Conservation (phyloP, 2,888 invertebrate species). For the Myopa testacea region DNA sequence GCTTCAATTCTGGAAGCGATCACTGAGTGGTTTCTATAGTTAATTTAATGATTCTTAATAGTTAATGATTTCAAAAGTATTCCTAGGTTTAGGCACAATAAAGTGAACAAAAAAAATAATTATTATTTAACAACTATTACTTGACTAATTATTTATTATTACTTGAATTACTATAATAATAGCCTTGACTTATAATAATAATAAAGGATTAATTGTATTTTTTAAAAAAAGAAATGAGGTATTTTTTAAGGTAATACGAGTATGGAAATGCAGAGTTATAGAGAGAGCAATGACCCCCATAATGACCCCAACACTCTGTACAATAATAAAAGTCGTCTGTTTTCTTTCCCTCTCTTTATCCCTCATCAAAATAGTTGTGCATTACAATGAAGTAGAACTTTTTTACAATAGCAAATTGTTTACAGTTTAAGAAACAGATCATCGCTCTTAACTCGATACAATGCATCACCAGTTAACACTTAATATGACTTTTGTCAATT, state of each 20-base stretch:
- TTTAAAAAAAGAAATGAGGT: too few species aligned
- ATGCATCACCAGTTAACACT: neutral
- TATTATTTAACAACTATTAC: neutral
- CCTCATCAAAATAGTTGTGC: neutral
- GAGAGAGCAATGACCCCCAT: too few species aligned
- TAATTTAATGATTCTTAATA: constrained; percentile 8
- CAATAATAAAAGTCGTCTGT: too few species aligned
- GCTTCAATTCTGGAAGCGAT: neutral
- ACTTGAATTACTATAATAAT: neutral
- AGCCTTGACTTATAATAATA: neutral
- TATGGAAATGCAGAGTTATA: too few species aligned
- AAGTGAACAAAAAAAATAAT: neutral
- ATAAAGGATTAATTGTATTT: neutral
- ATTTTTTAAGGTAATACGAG: too few species aligned
- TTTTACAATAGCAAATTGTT: neutral
- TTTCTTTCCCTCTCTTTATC: too few species aligned
- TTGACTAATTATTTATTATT: too few species aligned
- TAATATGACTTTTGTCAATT: neutral
- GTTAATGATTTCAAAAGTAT: constrained; percentile 27
- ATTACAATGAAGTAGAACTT: neutral
- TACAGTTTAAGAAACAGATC: neutral
- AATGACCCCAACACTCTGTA: too few species aligned
- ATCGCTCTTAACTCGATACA: neutral
- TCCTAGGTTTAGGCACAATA: constrained; percentile 22
- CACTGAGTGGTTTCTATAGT: neutral